These are phyloP conservation scores for Potamarius usumacintae DNA, from an alignment of 2,113 vertebrate species.

Conservation along the genomic window DNA sequence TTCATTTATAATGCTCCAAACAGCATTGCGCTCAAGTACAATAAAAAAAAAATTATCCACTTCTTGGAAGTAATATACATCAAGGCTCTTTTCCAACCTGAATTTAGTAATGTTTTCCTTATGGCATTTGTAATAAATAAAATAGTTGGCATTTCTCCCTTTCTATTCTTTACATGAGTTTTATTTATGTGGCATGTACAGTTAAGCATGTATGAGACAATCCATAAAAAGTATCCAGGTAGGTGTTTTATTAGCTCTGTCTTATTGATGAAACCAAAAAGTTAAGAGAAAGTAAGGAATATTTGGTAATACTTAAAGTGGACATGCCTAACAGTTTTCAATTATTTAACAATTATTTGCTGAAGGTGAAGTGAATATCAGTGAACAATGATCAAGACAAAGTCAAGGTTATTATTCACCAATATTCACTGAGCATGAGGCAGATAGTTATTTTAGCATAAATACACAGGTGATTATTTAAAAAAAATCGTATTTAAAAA, in stretches of 20 bases:
- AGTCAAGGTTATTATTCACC: too few relatives aligned
- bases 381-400: too few relatives aligned
- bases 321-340: too few relatives aligned
- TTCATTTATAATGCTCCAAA: not conserved
- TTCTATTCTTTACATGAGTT: not conserved
- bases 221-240: not conserved
- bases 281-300: not conserved
- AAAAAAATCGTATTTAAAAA: too few relatives aligned
- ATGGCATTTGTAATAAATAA: not conserved
- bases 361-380: too few relatives aligned
- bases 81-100: not conserved
- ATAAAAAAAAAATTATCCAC: not conserved
- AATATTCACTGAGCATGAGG: too few relatives aligned
- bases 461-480: too few relatives aligned
- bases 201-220: not conserved
- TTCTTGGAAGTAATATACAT: slow-evolving; percentile 1
- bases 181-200: not conserved
- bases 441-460: too few relatives aligned
- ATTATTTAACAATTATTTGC: too few relatives aligned
- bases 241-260: not conserved
- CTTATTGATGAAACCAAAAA: not conserved
- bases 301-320: not conserved
- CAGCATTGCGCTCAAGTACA: not conserved
- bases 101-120: not conserved
- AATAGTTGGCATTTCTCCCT: not conserved